Percentiles rank a stretch among this genome's conserved stretches.
phyloP scores from a whole-genome alignment of 2,113 vertebrate species.

The Seriola rivoliana region DNA sequence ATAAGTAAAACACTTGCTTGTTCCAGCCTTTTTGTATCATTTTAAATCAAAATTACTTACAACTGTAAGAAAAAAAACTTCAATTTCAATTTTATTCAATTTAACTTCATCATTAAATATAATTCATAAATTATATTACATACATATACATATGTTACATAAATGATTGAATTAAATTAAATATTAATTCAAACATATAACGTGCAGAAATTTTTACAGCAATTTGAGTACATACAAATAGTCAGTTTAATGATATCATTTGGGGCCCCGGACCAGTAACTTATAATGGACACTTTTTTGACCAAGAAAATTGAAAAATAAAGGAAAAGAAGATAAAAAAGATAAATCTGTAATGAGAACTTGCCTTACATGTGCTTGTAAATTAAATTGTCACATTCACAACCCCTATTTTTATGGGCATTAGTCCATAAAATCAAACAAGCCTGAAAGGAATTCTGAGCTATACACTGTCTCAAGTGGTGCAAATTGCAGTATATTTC shows the following conservation, averaged over 20 bases:
- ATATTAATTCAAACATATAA: no score
- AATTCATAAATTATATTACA: not conserved
- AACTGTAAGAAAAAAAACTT: no score
- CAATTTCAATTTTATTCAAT: no score
- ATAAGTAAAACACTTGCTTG: not conserved
- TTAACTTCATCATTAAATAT: not conserved
- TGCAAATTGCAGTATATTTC: not conserved
- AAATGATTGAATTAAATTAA: no score
- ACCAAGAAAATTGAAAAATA: no score
- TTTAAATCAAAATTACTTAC: not conserved
- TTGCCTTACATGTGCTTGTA: not conserved
- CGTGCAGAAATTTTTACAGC: no score
- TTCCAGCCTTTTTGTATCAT: not conserved
- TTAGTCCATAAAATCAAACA: not conserved
- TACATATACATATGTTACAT: not conserved
- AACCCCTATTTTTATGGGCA: no score
- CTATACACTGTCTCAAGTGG: not conserved
- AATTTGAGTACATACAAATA: no score
- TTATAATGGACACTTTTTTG: no score
- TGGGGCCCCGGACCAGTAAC: no score
- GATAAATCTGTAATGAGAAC: not conserved
- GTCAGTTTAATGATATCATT: no score
- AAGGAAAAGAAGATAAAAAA: no score
- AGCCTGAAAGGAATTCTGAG: not conserved
- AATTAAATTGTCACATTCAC: not conserved